A percentile compares a stretch with the other conserved stretches of the same genome.
These are phyloP conservation scores for Drosophila orena DNA, from an alignment of 1,140 invertebrate genomes.

Conservation along the genomic window DNA sequence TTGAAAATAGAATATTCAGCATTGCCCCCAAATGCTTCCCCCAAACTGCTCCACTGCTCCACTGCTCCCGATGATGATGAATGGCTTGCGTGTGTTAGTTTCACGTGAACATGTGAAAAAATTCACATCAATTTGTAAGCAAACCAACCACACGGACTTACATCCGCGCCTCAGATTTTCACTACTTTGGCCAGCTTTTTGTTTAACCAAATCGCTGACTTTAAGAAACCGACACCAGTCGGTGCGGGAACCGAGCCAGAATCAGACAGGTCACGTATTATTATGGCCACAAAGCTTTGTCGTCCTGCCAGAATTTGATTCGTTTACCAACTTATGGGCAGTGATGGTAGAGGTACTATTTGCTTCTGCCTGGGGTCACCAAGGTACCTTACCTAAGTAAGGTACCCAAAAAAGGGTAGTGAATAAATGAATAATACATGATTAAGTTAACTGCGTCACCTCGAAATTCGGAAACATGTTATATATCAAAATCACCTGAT, in stretches of 20 bases:
- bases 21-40: slow-evolving; percentile 1
- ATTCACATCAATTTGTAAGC: slow-evolving; percentile 76
- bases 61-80: slow-evolving; percentile 70
- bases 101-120: slow-evolving; percentile 69
- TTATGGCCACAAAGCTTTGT: slow-evolving; percentile 69
- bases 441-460: too few relatives aligned
- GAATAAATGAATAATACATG: too few relatives aligned
- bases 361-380: too few relatives aligned
- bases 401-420: neutral
- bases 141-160: slow-evolving; percentile 31
- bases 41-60: neutral
- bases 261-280: slow-evolving; percentile 76
- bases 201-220: slow-evolving; percentile 53
- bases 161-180: slow-evolving; percentile 32
- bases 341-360: slow-evolving; percentile 4
- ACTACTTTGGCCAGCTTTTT: slow-evolving; percentile 13
- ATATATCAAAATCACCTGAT: too few relatives aligned
- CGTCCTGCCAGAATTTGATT: slow-evolving; percentile 74
- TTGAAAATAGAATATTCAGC: slow-evolving; percentile 68
- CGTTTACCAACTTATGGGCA: slow-evolving; percentile 67
- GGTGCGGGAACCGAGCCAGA: slow-evolving; percentile 16
- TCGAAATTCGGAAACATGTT: too few relatives aligned
- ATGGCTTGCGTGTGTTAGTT: slow-evolving; percentile 61
- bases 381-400: neutral
- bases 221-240: slow-evolving; percentile 53